Percentiles rank a stretch among this genome's conserved stretches.
Conservation (phyloP, 2,113 vertebrate species). For the Vulpes vulpes region DNA sequence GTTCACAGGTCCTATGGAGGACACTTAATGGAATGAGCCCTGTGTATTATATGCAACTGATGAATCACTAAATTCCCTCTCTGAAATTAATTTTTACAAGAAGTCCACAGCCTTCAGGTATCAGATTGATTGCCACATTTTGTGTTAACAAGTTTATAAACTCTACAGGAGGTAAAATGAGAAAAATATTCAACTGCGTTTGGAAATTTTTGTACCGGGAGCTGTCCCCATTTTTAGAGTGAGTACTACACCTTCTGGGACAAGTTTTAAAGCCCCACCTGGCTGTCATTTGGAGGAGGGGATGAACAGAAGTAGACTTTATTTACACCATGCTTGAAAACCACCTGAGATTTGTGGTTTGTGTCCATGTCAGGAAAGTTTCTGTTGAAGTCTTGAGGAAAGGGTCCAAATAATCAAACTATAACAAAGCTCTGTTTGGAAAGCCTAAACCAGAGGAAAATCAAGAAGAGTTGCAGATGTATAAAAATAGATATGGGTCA, state of each 20-base stretch:
- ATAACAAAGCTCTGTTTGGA: background rate
- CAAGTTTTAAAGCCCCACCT: background rate
- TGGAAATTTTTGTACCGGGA: background rate
- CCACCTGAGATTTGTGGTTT: background rate
- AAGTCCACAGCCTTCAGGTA: background rate
- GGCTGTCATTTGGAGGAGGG: background rate
- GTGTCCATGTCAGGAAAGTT: background rate
- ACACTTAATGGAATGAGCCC: background rate
- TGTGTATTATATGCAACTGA: background rate
- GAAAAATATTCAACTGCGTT: background rate
- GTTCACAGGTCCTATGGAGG: background rate
- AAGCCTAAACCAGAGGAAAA: background rate
- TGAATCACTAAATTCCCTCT: background rate
- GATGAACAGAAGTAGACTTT: background rate
- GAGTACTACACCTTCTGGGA: background rate
- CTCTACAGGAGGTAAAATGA: background rate
- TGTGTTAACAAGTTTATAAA: background rate
- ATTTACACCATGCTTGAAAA: background rate
- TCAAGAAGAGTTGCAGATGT: background rate
- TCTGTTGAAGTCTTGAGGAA: background rate
- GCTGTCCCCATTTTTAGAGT: background rate
- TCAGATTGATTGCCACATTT: background rate
- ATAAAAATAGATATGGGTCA: constrained; percentile 54
- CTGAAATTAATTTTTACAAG: background rate
- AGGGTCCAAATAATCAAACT: background rate